phyloP scores from a whole-genome alignment of 2,113 vertebrate species.

The Coregonus clupeaformis region DNA sequence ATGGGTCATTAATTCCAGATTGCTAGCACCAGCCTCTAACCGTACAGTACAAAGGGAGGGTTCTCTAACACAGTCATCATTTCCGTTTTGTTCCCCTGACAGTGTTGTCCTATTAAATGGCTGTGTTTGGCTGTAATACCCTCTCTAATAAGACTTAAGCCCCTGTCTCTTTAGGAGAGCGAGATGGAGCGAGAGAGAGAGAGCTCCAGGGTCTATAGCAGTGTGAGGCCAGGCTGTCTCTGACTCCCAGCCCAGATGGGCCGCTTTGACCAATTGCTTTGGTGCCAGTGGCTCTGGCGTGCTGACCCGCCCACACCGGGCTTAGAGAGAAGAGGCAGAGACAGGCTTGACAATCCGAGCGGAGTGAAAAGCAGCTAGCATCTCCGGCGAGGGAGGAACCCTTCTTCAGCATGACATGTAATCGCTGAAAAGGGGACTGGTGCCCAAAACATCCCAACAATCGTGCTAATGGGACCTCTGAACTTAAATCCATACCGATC shows the following conservation, averaged over 20 bases:
- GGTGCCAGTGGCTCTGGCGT: slow-evolving; percentile 41
- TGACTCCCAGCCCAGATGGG: slow-evolving; percentile 41
- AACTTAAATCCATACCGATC: slow-evolving; percentile 43
- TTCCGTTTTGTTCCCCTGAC: slow-evolving; percentile 61
- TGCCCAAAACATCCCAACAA: slow-evolving; percentile 43
- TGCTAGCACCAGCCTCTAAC: slow-evolving; percentile 52
- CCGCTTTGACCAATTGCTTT: slow-evolving; percentile 48
- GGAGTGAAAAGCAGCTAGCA: slow-evolving; percentile 17
- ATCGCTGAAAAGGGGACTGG: slow-evolving; percentile 43
- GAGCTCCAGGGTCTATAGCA: slow-evolving; percentile 36
- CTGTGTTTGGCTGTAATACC: slow-evolving; percentile 66
- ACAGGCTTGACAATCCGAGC: slow-evolving; percentile 24
- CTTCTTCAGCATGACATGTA: slow-evolving; percentile 35
- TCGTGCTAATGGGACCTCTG: slow-evolving; percentile 31
- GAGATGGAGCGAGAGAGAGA: slow-evolving; percentile 58
- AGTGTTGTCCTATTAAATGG: slow-evolving; percentile 69
- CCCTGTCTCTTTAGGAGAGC: slow-evolving; percentile 53
- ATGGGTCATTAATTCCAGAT: slow-evolving; percentile 62
- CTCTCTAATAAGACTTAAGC: slow-evolving; percentile 70
- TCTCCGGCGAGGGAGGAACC: slow-evolving; percentile 4
- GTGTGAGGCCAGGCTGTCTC: slow-evolving; percentile 40
- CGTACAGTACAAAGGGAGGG: slow-evolving; percentile 55
- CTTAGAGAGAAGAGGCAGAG: slow-evolving; percentile 32
- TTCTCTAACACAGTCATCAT: slow-evolving; percentile 46
- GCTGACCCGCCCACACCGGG: slow-evolving; percentile 42